Evolutionary conservation across 2,113 vertebrate species (phyloP).

Genomic region (Forbesichthys agassizii): DNA sequence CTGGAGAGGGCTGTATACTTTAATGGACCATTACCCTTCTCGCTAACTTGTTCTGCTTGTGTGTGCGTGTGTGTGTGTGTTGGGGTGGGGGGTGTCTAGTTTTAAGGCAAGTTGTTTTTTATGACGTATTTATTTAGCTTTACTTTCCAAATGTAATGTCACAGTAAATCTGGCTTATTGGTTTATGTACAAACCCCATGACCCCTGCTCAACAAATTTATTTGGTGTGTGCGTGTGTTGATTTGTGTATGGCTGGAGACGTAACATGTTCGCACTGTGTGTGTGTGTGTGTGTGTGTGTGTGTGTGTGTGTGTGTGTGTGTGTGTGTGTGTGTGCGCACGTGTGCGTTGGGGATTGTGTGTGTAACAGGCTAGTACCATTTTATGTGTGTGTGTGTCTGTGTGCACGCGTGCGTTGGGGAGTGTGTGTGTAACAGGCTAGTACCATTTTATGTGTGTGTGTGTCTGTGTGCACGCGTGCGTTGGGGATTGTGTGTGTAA

Average conservation of each 20-base stretch:
- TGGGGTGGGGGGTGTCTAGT: not conserved
- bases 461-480: not conserved
- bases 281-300: conserved; percentile 3
- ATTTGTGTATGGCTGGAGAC: conserved; percentile 4
- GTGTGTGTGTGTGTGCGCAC: too few relatives aligned
- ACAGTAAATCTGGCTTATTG: not conserved
- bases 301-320: not conserved
- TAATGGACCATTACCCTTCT: not conserved
- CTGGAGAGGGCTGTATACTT: not conserved
- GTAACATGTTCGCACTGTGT: not conserved
- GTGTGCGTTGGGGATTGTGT: too few relatives aligned
- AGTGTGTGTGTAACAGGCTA: not conserved
- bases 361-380: too few relatives aligned
- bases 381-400: conserved; percentile 3
- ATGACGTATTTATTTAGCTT: not conserved
- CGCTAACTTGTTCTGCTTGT: not conserved
- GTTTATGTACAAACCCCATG: not conserved
- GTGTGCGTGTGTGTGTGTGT: conserved; percentile 7
- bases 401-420: conserved; percentile 4
- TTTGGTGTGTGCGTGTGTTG: conserved; percentile 12
- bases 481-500: too few relatives aligned
- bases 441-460: not conserved
- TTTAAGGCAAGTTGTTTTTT: not conserved
- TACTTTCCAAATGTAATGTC: not conserved
- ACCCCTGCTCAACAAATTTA: conserved; percentile 14